Base-by-base conservation (phyloP, 1,140 invertebrate genomes). In the Drosophila busckii region DNA sequence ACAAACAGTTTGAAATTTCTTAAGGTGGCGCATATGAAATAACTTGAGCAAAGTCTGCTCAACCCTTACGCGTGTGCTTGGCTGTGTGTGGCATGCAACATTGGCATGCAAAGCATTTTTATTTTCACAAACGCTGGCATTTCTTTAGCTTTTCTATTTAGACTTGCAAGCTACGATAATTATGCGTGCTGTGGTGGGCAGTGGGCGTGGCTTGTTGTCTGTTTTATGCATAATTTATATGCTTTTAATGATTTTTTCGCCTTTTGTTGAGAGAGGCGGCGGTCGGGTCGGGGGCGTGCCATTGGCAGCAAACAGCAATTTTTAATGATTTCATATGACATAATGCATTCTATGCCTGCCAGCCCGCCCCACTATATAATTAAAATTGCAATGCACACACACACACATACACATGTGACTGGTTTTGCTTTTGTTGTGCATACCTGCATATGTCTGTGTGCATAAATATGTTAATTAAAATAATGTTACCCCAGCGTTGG, bases 391-490 rank as follows among this genome's bases (percentile, higher is more conserved):
- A 56, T 44, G 59, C 70, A 76, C 46, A 58, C 42, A 42, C 31
- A 26, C 23, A 23, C 32, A 28, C 20, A 17, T 17, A 34, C 17
- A 22, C 38, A 19, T 44, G 61, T 48, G 46, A 26, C 41, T 65
- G 20, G 32, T n/a, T n/a, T 13, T 13, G 55, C 66, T 58, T 66
- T 69, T 70, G 66, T 62, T 75, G 54, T 29, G 46, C 58, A 50
- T 32, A 22, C 54, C 44, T 65, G 53, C 45, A 34, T 50, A 59
- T n/a, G n/a, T n/a, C n/a, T n/a, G n/a, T n/a, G n/a, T n/a, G n/a
- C n/a, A n/a, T 75, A 82, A 82, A 82, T 82, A 82, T 82, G 75
- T 82, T 82, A 82, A 82, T 82, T 82, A 82, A 82, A 75, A 82
- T 82, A 82, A 82, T 83, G 75, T 75, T 82, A 69, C 75, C 60